Percentiles rank a stretch among this genome's conserved stretches.
These are phyloP conservation scores for Ypsolopha scabrella DNA, from an alignment of 2,888 invertebrate genomes.

Conservation along the genomic window DNA sequence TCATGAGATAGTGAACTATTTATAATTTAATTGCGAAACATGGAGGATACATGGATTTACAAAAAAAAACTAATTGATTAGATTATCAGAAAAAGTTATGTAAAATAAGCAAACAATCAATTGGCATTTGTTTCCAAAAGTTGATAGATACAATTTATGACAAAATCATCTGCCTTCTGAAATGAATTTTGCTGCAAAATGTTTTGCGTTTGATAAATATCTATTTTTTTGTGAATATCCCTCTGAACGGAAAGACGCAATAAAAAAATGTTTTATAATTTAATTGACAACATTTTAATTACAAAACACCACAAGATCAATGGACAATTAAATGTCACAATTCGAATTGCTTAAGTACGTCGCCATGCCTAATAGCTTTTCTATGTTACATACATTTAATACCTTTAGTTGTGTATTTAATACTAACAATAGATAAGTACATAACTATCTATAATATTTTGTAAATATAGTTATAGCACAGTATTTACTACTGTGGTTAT, in stretches of 20 bases:
- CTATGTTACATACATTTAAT: conserved; percentile 38
- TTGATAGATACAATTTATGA: too few species aligned
- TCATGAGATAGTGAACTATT: too few species aligned
- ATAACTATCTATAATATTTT: conserved; percentile 8
- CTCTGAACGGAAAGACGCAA: too few species aligned
- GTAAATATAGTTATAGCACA: not conserved
- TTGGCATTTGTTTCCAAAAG: too few species aligned
- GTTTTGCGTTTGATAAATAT: not conserved
- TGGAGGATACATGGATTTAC: too few species aligned
- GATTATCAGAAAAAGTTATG: too few species aligned
- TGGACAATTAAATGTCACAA: conserved; percentile 50
- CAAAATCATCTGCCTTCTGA: too few species aligned
- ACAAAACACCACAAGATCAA: conserved; percentile 70
- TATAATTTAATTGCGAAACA: too few species aligned
- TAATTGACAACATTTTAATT: conserved; percentile 71
- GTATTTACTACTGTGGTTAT: not conserved
- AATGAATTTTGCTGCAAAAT: not conserved
- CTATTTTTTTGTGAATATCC: too few species aligned
- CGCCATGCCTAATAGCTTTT: conserved; percentile 39
- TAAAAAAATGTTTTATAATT: conserved; percentile 2
- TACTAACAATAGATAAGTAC: conserved; percentile 55
- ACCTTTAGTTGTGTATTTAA: conserved; percentile 56
- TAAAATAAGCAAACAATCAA: too few species aligned
- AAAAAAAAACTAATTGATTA: too few species aligned
- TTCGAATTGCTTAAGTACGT: conserved; percentile 62